Conservation (phyloP, 2,113 vertebrate species). For the Cyanistes caeruleus region DNA sequence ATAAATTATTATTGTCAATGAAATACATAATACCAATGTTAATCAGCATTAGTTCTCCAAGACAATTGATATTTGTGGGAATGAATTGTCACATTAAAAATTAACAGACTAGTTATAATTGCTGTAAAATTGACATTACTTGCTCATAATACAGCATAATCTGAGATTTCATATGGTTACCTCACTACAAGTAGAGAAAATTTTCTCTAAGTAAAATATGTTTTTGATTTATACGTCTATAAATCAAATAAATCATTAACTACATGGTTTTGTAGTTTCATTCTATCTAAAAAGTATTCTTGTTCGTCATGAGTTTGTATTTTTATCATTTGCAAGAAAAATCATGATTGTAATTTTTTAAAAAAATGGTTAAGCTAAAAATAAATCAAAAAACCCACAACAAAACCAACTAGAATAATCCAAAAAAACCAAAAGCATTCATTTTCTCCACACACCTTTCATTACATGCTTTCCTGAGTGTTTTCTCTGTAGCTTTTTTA, state of each 20-base stretch:
- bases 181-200: not conserved
- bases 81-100: not conserved
- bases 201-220: not conserved
- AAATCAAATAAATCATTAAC: not conserved
- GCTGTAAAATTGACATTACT: not conserved
- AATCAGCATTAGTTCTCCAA: not conserved
- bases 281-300: not conserved
- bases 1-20: not conserved
- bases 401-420: not conserved
- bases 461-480: not conserved
- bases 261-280: not conserved
- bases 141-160: not conserved
- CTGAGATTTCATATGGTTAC: not conserved
- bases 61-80: not conserved
- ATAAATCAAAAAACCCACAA: not conserved
- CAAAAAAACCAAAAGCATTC: not conserved
- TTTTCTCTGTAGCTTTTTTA: not conserved
- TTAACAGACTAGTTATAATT: not conserved
- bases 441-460: not conserved
- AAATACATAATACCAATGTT: not conserved
- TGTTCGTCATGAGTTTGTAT: not conserved
- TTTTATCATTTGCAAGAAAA: not conserved
- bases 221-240: too few relatives aligned
- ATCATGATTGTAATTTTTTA: accelerated
- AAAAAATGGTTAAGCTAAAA: accelerated